These are phyloP conservation scores for Poeciliopsis paucimaculata DNA, from an alignment of 2,797 vertebrate species.

Conservation along the genomic window DNA sequence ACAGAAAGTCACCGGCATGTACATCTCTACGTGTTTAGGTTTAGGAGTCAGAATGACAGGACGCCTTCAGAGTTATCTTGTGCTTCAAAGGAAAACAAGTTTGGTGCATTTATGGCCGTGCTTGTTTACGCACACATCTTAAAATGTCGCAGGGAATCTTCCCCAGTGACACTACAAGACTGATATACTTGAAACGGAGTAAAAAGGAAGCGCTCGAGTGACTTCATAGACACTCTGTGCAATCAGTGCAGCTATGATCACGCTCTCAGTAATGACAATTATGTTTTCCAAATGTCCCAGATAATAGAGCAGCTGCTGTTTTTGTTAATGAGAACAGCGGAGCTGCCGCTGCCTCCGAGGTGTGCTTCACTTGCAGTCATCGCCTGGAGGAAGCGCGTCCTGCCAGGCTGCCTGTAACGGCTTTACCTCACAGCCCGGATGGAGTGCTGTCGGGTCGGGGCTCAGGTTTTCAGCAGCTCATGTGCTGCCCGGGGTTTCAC, in stretches of 20 bases:
- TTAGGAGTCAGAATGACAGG: neutral
- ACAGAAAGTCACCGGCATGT: neutral
- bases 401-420: constrained; percentile 15
- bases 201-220: neutral
- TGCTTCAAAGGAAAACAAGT: neutral
- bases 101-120: neutral
- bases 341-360: constrained; percentile 13
- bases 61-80: neutral
- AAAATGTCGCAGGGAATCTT: neutral
- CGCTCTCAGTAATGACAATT: constrained; percentile 26
- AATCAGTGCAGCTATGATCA: constrained; percentile 2
- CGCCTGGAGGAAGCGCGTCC: constrained; percentile 30
- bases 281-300: constrained; percentile 48
- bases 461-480: constrained; percentile 24
- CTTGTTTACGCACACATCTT: neutral
- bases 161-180: neutral
- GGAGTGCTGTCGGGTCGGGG: constrained; percentile 6
- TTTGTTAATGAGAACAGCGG: constrained; percentile 28
- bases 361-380: constrained; percentile 2
- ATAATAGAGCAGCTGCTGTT: constrained; percentile 58
- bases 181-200: neutral
- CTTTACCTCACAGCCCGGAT: constrained; percentile 3
- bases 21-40: neutral
- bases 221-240: neutral
- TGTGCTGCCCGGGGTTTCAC: neutral